Evolutionary conservation across 2,113 vertebrate species (phyloP), one percentile per base, ranked within the genome.

Genomic region (Buteo buteo): DNA sequence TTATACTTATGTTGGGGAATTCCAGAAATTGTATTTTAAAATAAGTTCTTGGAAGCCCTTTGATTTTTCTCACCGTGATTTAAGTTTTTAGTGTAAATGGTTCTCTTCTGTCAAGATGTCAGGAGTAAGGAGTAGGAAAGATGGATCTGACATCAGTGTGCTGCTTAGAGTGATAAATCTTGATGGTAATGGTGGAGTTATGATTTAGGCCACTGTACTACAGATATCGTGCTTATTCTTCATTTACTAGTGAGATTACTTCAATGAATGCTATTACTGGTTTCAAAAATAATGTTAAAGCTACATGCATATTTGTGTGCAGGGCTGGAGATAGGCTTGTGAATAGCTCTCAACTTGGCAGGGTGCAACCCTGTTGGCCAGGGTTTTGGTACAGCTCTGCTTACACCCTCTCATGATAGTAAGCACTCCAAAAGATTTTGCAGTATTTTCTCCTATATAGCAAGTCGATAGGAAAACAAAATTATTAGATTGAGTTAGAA

Each of bases 241-340:
- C 31, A 34, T 38, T 76, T 77, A 12, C 44, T 49, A 40, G 11
- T 70, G 55, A 49, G 24, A 18, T 67, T 29, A 55, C 24, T 34
- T 92, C 38, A 20, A 1, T 45, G 19, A 29, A n/a, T 88, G 17
- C 42, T 64, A 2, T 19, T 78, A 32, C 13, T 86, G 40, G 21
- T 73, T 49, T 73, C 12, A 40, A 11, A 57, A 57, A 44, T 62
- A 52, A 16, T 4, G 1, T 32, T 71, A 40, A n/a, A 62, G 11
- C 84, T 82, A n/a, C 1, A 0, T 50, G 14, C 0, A 0, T 57
- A 0, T 67, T 88, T 64, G 15, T 18, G 13, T 57, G 32, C 34
- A 40, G 47, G 19, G 19, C 18, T 80, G 47, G 31, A 67, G 28
- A 17, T 31, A 10, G 45, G 19, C 47, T 59, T 40, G 13, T 66